These are phyloP conservation scores for human DNA, from an alignment of 2,113 vertebrate genomes.

Conservation along the genomic window DNA sequence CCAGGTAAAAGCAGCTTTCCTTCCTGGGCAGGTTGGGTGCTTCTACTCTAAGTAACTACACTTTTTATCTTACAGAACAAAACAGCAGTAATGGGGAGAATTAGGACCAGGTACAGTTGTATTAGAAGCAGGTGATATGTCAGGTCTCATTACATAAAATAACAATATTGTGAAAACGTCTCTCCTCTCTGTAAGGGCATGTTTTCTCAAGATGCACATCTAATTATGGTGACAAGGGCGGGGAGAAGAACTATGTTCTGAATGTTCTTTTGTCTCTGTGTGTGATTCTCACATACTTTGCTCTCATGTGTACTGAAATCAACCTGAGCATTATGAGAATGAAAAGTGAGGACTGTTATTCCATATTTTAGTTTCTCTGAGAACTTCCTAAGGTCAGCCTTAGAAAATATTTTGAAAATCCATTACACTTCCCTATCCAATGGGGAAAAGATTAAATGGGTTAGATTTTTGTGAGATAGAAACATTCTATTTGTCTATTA, in stretches of 20 bases:
- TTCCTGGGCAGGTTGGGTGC: neutral
- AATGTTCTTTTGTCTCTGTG: neutral
- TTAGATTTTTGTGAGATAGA: neutral
- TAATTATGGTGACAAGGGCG: neutral
- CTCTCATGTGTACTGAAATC: neutral
- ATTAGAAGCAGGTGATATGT: neutral
- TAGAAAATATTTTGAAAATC: slow-evolving; percentile 38
- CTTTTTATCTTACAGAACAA: neutral
- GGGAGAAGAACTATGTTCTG: neutral
- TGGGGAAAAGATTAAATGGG: neutral
- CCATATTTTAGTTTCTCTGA: neutral
- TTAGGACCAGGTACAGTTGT: neutral
- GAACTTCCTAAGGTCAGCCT: neutral
- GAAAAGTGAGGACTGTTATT: neutral
- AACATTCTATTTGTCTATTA: neutral
- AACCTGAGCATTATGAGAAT: neutral
- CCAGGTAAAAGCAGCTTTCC: neutral
- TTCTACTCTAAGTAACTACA: neutral
- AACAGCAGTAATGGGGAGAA: neutral
- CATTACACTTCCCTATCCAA: neutral
- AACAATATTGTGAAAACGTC: neutral
- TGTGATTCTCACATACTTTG: neutral
- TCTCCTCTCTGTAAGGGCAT: neutral
- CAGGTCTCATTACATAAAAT: neutral
- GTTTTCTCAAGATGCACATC: neutral